These are phyloP conservation scores for Hippoglossus stenolepis DNA, from an alignment of 2,113 vertebrate genomes.

Conservation along the genomic window DNA sequence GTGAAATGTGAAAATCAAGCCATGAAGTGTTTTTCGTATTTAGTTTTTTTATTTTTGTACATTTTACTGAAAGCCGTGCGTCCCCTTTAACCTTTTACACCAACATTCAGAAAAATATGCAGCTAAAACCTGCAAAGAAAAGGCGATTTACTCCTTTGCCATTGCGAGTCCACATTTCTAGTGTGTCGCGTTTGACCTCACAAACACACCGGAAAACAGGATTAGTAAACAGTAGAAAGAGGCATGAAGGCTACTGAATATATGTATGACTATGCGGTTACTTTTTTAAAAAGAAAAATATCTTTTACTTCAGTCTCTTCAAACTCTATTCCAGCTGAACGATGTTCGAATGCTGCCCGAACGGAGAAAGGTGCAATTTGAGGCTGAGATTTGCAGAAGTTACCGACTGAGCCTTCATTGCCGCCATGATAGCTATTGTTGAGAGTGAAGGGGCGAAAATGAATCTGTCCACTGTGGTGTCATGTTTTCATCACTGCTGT, in stretches of 20 bases:
- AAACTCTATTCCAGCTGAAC: not conserved
- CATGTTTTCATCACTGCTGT: not conserved
- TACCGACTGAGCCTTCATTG: not conserved
- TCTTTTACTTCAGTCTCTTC: not conserved
- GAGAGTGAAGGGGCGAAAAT: not conserved
- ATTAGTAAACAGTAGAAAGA: not conserved
- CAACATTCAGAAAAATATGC: not conserved
- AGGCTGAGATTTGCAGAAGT: not conserved
- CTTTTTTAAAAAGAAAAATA: not conserved
- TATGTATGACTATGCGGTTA: not conserved
- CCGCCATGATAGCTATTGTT: not conserved
- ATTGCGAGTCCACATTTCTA: not conserved
- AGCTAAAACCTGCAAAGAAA: not conserved
- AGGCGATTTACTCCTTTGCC: not conserved
- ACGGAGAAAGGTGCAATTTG: not conserved
- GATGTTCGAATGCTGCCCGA: not conserved
- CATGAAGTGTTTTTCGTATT: not conserved
- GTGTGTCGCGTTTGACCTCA: not conserved
- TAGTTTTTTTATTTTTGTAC: slow-evolving; percentile 4
- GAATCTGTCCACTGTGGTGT: not conserved
- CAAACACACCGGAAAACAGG: not conserved
- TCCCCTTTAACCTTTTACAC: too few relatives aligned
- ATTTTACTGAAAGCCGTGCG: not conserved
- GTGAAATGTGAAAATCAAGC: too few relatives aligned
- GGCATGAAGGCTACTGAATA: not conserved